These are phyloP conservation scores for Otus sunia DNA, from an alignment of 2,113 vertebrate genomes.

Conservation along the genomic window DNA sequence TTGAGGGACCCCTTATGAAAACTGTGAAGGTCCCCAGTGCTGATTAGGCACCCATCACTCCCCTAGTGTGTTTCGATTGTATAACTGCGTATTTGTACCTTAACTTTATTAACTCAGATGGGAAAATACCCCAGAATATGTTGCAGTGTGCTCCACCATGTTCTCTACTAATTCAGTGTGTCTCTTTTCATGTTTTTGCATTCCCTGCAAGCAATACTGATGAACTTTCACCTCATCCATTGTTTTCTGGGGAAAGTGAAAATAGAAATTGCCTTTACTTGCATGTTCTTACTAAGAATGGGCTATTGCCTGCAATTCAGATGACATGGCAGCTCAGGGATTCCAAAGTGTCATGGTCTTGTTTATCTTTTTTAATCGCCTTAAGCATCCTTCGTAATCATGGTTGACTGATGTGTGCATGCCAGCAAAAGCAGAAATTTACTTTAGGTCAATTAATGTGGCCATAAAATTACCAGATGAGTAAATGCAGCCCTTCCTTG, in stretches of 20 bases:
- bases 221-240: not conserved
- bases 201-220: not conserved
- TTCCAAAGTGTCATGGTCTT: not conserved
- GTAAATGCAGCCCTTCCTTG: not conserved
- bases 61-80: not conserved
- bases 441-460: not conserved
- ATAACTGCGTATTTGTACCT: not conserved
- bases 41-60: not conserved
- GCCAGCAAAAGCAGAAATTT: not conserved
- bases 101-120: not conserved
- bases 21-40: not conserved
- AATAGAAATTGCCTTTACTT: not conserved
- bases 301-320: not conserved
- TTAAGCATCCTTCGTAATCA: not conserved
- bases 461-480: slow-evolving; percentile 16
- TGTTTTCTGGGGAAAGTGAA: not conserved
- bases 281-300: not conserved
- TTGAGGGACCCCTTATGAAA: not conserved
- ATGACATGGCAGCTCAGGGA: not conserved
- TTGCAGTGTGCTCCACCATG: rapidly evolving
- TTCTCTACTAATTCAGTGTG: not conserved
- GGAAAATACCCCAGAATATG: not conserved
- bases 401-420: not conserved
- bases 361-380: not conserved
- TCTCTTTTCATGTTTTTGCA: not conserved